Evolutionary conservation across 1,140 invertebrate species (phyloP), one percentile per base, ranked within the genome.

Genomic region (Zaprionus nigranus): DNA sequence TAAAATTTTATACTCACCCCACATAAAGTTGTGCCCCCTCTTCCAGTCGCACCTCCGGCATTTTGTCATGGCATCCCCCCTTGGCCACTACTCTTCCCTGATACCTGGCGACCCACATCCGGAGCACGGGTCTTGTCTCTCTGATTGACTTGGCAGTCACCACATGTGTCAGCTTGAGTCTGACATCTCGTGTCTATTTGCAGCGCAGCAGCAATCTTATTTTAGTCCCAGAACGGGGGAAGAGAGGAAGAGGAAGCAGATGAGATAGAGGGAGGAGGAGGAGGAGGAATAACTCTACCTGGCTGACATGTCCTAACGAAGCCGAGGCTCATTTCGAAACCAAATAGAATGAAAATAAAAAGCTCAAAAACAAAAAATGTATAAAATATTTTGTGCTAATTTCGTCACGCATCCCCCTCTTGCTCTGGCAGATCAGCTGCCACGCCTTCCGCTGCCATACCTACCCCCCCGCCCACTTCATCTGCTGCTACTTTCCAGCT

Each of bases 361-460:
- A 66, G 28, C 22, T 17, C 15, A 67, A 67, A 57, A 59, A 68
- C 56, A 87, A 75, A 80, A 85, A 81, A 75, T 85, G 49, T 71
- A 62, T 49, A 80, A 87, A 87, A 83, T n/a, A n/a, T n/a, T n/a
- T n/a, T n/a, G n/a, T n/a, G n/a, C n/a, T n/a, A n/a, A n/a, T n/a
- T 84, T 88, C 69, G 84, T 87, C 81, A 88, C 73, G 46, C 53
- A 53, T 61, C 57, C 40, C 20, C 36, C 60, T 7, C 36, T 11
- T 11, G 53, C 9, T 15, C 13, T 30, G 2, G 1, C 46, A 15
- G n/a, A 1, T 3, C 46, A 15, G n/a, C n/a, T 51, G 46, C 46
- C 20, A 22, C 11, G 46, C 46, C 20, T 22, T 6, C 46, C 6
- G 24, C 24, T 26, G 24, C 24, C 24, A 26, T 4, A 26, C 0